Evolutionary conservation across 64 coral and sea anemone species (phyloP).

Genomic region (Pocillopora verrucosa): DNA sequence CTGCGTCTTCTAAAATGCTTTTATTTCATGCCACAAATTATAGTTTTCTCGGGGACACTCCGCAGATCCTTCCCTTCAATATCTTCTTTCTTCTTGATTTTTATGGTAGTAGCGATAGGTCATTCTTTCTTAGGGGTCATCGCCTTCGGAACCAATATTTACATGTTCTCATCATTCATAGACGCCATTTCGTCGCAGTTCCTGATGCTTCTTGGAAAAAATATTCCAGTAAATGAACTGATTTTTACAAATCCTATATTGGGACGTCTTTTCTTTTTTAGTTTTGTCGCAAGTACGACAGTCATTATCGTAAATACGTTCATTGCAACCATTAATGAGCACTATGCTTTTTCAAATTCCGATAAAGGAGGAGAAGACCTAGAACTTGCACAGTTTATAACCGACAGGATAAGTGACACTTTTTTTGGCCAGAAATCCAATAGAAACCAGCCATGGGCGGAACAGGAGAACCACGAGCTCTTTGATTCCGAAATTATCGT

Average conservation of each 20-base stretch:
- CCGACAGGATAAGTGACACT: not conserved
- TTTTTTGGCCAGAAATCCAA: not conserved
- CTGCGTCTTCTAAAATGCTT: slow-evolving; percentile 17
- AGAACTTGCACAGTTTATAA: not conserved
- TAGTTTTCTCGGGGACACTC: slow-evolving; percentile 24
- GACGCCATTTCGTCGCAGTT: not conserved
- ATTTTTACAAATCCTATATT: not conserved
- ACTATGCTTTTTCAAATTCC: not conserved
- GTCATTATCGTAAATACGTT: not conserved
- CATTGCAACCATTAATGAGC: not conserved
- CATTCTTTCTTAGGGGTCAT: not conserved
- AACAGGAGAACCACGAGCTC: too few relatives aligned
- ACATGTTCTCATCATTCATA: not conserved
- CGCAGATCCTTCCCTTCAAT: not conserved
- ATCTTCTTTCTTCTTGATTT: not conserved
- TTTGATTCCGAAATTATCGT: too few relatives aligned
- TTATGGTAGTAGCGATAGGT: not conserved
- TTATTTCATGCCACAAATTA: slow-evolving; percentile 18
- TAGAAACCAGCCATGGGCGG: not conserved
- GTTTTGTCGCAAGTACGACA: not conserved
- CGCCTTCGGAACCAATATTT: not conserved
- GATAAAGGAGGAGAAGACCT: slow-evolving; percentile 2
- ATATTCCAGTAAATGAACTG: not conserved
- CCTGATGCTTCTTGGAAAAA: not conserved
- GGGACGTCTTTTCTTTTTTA: not conserved